Conservation (phyloP, 2,113 vertebrate species). For the Enhydra lutris region DNA sequence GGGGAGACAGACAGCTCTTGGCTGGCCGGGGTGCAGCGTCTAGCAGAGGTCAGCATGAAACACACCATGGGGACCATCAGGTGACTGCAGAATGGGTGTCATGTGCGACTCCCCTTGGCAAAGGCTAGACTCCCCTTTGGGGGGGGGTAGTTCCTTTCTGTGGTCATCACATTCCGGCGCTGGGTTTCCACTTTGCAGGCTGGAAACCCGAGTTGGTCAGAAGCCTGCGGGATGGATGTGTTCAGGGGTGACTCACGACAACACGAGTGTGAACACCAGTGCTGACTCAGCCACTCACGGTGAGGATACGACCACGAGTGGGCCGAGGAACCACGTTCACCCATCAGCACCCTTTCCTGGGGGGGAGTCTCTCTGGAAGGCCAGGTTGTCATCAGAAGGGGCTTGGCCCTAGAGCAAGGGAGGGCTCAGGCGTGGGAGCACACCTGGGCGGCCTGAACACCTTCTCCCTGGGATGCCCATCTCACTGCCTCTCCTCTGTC, state of each 20-base stretch:
- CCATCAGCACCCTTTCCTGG: background rate
- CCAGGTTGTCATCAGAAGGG: background rate
- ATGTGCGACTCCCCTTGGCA: background rate
- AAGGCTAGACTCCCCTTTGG: background rate
- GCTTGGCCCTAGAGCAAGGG: background rate
- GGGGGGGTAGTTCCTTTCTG: background rate
- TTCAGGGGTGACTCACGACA: background rate
- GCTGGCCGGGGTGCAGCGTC: background rate
- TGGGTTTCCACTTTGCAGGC: background rate
- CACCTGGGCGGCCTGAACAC: background rate
- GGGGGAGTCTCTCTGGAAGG: background rate
- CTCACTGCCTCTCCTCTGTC: background rate
- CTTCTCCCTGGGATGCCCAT: background rate
- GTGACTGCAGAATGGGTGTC: background rate
- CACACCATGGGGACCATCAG: background rate
- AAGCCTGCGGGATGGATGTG: background rate
- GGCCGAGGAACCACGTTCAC: background rate
- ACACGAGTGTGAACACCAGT: accelerated
- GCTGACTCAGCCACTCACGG: background rate
- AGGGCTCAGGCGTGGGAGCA: accelerated
- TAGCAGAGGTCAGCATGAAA: background rate
- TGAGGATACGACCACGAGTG: background rate
- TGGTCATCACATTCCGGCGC: background rate
- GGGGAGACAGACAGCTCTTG: background rate
- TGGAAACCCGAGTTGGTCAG: background rate